Base-by-base conservation (phyloP, 92 coral and sea anemone genomes). In the Palythoa grandis region DNA sequence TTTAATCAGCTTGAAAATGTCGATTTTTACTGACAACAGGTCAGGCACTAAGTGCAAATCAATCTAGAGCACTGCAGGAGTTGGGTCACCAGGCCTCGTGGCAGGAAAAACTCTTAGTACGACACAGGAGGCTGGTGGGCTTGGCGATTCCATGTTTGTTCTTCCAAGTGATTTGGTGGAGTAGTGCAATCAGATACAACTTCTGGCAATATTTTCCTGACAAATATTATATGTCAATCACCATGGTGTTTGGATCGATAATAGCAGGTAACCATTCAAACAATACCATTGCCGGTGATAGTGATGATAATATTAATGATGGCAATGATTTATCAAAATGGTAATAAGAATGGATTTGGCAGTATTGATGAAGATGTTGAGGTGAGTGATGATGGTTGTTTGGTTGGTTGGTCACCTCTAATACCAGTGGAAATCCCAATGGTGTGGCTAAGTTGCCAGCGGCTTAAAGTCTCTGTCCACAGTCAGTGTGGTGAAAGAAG, bases 221-320 rank as follows among this genome's bases (percentile, higher is more conserved):
- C 12, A 88, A 90, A 76, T 95, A 74, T 67, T 93, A 47, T 71
- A 93, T 95, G 86, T 82, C 95, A 57, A 88, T 95, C 23, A 93
- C 96, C 11, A 95, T 95, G 96, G 88, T 95, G 52, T 93, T 95
- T 82, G 98, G 98, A 11, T 95, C 98, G 7, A 91, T 95, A 78
- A 90, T 93, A 54, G 95, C 98, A 93, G 98, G 98, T 95, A 84
- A 29, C 20, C 40, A 74, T 16, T 8, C 37, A 8, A 8, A 13
- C 13, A 14, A 52, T 11, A 54, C 9, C 50, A 20, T 25, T 57
- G 15, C 4, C 19, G 25, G 20, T 63, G 17, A 35, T 57, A 29
- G 7, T 53, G 2, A 25, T 61, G 19, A 24, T 9, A 69, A 25
- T 25, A 16, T 12, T 69, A n/a, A 19, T 15, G 23, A n/a, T 25